Evolutionary conservation across 1,140 invertebrate species (phyloP).

Genomic region (Acromyrmex heyeri): DNA sequence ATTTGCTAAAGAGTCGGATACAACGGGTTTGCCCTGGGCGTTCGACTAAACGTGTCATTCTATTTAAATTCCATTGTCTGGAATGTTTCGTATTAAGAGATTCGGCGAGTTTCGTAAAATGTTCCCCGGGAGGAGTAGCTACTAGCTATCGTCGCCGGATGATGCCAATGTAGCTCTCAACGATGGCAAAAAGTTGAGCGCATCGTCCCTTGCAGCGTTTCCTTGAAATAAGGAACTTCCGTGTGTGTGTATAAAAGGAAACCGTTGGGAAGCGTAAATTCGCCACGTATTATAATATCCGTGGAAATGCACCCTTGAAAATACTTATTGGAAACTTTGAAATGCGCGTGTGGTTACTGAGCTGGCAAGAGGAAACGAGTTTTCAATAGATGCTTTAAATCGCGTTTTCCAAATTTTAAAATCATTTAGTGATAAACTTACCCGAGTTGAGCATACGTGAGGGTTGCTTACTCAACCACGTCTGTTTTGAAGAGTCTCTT

Average conservation of each 20-base stretch:
- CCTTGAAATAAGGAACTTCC: conserved; percentile 50
- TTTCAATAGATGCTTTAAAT: conserved; percentile 22
- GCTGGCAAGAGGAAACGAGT: conserved; percentile 21
- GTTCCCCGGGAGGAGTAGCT: neutral
- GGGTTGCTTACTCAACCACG: neutral
- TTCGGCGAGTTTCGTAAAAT: conserved; percentile 51
- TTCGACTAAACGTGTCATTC: conserved; percentile 71
- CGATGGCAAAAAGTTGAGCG: conserved; percentile 53
- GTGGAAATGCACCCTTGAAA: conserved; percentile 15
- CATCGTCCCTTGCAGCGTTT: conserved; percentile 52
- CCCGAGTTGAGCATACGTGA: neutral
- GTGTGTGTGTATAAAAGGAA: neutral
- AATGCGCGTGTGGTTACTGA: neutral
- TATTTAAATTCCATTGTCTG: conserved; percentile 79
- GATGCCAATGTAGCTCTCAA: conserved; percentile 8
- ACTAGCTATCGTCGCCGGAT: conserved; percentile 34
- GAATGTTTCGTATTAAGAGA: conserved; percentile 75
- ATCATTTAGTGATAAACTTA: neutral
- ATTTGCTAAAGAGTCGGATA: conserved; percentile 18
- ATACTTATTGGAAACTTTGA: no score
- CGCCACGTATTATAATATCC: conserved; percentile 1
- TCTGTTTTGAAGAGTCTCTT: neutral
- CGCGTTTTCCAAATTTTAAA: neutral
- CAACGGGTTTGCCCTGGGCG: conserved; percentile 19
- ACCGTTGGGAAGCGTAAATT: conserved; percentile 4